These are phyloP conservation scores for Nipponacmea schrenckii DNA, from an alignment of 2,888 invertebrate genomes.

Conservation along the genomic window DNA sequence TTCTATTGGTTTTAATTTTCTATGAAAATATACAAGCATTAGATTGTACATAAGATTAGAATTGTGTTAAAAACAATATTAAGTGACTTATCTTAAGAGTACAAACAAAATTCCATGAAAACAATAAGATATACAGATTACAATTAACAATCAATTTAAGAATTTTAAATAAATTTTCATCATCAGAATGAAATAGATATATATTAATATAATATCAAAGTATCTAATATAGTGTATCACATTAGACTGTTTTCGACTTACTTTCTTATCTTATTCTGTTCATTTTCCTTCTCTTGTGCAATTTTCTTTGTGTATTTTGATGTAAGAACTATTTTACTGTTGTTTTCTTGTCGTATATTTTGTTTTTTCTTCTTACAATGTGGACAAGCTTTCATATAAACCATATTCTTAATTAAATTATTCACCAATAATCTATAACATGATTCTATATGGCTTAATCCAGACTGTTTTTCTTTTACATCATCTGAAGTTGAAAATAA, in stretches of 20 bases:
- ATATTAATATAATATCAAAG: too few species aligned
- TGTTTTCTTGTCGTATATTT: slow-evolving; percentile 1
- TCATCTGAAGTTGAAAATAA: neutral
- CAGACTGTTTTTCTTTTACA: neutral
- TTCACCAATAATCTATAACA: neutral
- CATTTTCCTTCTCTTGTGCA: neutral
- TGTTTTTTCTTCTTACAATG: slow-evolving; percentile 4
- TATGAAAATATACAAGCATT: too few species aligned
- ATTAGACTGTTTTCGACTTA: too few species aligned
- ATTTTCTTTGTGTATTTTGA: neutral
- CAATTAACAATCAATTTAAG: too few species aligned
- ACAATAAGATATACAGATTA: too few species aligned
- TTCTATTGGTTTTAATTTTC: neutral
- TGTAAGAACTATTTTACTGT: neutral
- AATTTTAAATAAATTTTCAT: too few species aligned
- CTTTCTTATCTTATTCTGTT: neutral
- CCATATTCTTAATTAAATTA: neutral
- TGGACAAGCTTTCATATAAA: neutral
- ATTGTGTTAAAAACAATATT: too few species aligned
- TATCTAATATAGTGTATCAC: too few species aligned
- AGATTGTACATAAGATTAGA: too few species aligned
- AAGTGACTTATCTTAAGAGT: too few species aligned
- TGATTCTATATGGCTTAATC: slow-evolving; percentile 2
- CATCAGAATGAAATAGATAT: too few species aligned
- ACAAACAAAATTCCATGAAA: too few species aligned